Conservation (phyloP, 2,888 invertebrate species). For the Leptopilina myrica region DNA sequence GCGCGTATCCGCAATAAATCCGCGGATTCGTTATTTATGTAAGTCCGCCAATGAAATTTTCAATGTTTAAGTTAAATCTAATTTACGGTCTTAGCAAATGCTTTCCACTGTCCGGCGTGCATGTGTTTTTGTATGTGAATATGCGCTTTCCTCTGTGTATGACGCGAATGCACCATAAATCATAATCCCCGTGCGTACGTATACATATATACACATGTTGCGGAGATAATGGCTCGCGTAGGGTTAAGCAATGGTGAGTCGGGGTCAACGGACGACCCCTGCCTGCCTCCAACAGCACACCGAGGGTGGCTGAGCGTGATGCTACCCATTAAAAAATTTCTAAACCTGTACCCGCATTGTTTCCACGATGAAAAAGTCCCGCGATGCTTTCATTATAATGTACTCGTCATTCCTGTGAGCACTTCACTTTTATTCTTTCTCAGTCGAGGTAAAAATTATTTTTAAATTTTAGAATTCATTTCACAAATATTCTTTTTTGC, state of each 20-base stretch:
- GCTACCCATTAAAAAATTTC: slow-evolving; percentile 24
- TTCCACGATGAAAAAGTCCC: not conserved
- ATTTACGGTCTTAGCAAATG: slow-evolving; percentile 68
- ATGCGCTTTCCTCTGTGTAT: slow-evolving; percentile 23
- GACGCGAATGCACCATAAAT: slow-evolving; percentile 68
- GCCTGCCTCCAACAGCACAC: slow-evolving; percentile 57
- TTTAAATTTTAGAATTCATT: too few species aligned
- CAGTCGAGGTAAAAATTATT: too few species aligned
- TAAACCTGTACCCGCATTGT: slow-evolving; percentile 26
- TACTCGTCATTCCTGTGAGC: not conserved
- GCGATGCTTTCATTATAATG: slow-evolving; percentile 1
- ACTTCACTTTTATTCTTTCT: too few species aligned
- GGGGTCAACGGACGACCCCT: slow-evolving; percentile 72
- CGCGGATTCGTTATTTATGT: slow-evolving; percentile 65
- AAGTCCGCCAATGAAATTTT: slow-evolving; percentile 70
- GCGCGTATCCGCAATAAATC: slow-evolving; percentile 60
- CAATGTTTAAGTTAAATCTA: slow-evolving; percentile 74
- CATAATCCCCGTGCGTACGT: slow-evolving; percentile 67
- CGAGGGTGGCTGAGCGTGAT: slow-evolving; percentile 54
- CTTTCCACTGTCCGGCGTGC: slow-evolving; percentile 23
- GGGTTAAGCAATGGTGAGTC: slow-evolving; percentile 66
- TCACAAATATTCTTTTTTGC: too few species aligned
- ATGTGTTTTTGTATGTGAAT: not conserved
- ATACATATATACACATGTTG: slow-evolving; percentile 63
- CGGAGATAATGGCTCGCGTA: slow-evolving; percentile 71